Evolutionary conservation across 64 coral and sea anemone species (phyloP).

Genomic region (Porites australiensis): DNA sequence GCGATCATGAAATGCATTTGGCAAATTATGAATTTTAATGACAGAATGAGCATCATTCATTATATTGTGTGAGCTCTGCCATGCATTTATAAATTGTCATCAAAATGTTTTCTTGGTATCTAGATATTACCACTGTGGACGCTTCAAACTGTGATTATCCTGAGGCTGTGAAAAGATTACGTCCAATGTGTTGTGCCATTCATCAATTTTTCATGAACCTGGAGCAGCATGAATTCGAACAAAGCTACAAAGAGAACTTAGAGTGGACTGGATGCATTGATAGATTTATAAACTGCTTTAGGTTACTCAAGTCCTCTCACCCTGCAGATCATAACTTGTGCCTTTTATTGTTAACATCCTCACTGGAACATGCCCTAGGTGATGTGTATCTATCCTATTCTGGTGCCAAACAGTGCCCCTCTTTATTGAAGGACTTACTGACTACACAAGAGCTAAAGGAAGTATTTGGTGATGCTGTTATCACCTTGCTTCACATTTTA

Average conservation of each 20-base stretch:
- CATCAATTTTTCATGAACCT: slow-evolving; percentile 50
- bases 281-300: slow-evolving; percentile 68
- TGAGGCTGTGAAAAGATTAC: slow-evolving; percentile 42
- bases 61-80: too few relatives aligned
- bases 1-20: too few relatives aligned
- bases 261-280: slow-evolving; percentile 70
- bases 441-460: slow-evolving; percentile 49
- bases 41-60: too few relatives aligned
- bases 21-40: too few relatives aligned
- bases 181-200: slow-evolving; percentile 54
- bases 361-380: slow-evolving; percentile 83
- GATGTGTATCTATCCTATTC: slow-evolving; percentile 73
- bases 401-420: slow-evolving; percentile 48
- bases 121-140: slow-evolving; percentile 9
- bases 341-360: slow-evolving; percentile 75
- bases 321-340: slow-evolving; percentile 49
- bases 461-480: slow-evolving; percentile 64
- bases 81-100: too few relatives aligned
- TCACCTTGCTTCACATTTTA: slow-evolving; percentile 60
- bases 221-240: slow-evolving; percentile 59
- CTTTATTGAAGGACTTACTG: slow-evolving; percentile 85
- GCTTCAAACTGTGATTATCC: slow-evolving; percentile 39
- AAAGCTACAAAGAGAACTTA: slow-evolving; percentile 39
- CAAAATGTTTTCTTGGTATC: not conserved
- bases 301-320: slow-evolving; percentile 56